A percentile compares a stretch with the other conserved stretches of the same genome.
Evolutionary conservation across 2,113 vertebrate species (phyloP).

Genomic region (cattle (Bos taurus)): ARS-UCD2.0 NC_037351.1:34717501-34718000

Average conservation of each 20-base stretch:
- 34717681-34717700: background rate
- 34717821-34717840: background rate
- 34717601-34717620: background rate
- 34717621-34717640: background rate
- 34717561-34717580: background rate
- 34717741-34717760: background rate
- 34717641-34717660: background rate
- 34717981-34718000: background rate
- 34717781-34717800: background rate
- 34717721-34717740: background rate
- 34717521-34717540: background rate
- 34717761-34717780: background rate
- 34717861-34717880: background rate
- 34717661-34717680: background rate
- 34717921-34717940: background rate
- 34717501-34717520: background rate
- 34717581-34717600: background rate
- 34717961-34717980: background rate
- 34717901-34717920: background rate
- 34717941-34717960: background rate
- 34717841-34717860: background rate
- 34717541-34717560: accelerated
- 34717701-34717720: background rate
- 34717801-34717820: background rate
- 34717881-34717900: background rate